Base-by-base conservation (phyloP, 1,140 invertebrate genomes). In the Lordiphosa clarofinis region DNA sequence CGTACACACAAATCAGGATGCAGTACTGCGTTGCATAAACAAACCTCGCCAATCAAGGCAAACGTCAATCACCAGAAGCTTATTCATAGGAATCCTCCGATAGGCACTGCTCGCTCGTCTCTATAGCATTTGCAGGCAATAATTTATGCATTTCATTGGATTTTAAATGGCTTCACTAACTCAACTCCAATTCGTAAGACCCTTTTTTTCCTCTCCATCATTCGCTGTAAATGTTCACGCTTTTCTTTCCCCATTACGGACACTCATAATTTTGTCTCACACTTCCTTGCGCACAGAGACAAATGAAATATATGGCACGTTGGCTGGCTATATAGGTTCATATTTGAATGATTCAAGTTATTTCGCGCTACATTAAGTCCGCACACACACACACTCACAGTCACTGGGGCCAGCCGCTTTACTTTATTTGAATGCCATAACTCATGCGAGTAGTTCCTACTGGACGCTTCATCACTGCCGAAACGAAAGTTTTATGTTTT, bases 301-400 rank as follows among this genome's bases (percentile, higher is more conserved):
- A 46, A 43, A 31, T 44, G 13, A 66, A 46, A 73, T 67, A 73
- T 63, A 63, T 67, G 47, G 40, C 37, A 42, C 39, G 33, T 38
- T 53, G 55, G 47, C 35, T 47, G 53, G 39, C 37, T 48, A 68
- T 36, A 74, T 40, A 46, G 15, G 35, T 43, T 59, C 54, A 55
- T 43, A 65, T 58, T 73, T 61, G 68, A 73, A 58, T 56, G 68
- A 75, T 72, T 75, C 62, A 46, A 82, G 74, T 75, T 75, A 81
- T 81, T 82, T 79, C 63, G 73, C 74, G 74, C 40, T 70, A 70
- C 74, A 65, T 79, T 79, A 65, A 64, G 39, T 62, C 12, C 13
- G 39, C 38, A 50, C 48, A 50, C 50, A 58, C 28, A 38, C 36
- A 49, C 39, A 50, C 21, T 4, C 21, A 24, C 21, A 24, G 2